Evolutionary conservation across 1,140 invertebrate species (phyloP).

Genomic region (Apis dorsata): DNA sequence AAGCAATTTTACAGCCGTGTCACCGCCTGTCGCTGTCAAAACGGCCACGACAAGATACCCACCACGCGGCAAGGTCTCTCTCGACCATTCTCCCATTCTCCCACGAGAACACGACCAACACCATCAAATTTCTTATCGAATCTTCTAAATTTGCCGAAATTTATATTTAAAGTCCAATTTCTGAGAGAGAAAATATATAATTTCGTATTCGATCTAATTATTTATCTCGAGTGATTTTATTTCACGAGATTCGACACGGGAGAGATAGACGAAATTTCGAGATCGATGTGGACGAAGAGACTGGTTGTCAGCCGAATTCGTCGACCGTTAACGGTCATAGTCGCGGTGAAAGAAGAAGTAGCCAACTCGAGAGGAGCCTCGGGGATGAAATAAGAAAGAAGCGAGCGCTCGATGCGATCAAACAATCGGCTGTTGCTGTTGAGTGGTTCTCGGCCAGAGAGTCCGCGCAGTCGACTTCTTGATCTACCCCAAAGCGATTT

Average conservation of each 20-base stretch:
- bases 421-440: constrained; percentile 68
- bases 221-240: not conserved
- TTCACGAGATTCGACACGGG: not conserved
- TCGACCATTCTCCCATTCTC: not conserved
- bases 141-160: too few relatives aligned
- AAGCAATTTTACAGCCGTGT: constrained; percentile 76
- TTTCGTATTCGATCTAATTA: too few relatives aligned
- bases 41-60: constrained; percentile 62
- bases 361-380: constrained; percentile 9
- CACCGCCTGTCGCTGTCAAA: constrained; percentile 74
- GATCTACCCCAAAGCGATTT: constrained; percentile 66
- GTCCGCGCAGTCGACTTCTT: constrained; percentile 62
- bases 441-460: constrained; percentile 58
- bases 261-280: not conserved
- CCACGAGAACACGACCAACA: not conserved
- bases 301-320: constrained; percentile 13
- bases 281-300: constrained; percentile 4
- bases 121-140: not conserved
- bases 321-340: constrained; percentile 65
- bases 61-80: constrained; percentile 12
- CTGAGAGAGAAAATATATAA: too few relatives aligned
- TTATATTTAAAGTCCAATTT: too few relatives aligned
- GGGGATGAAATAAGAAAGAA: constrained; percentile 59
- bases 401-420: constrained; percentile 68
- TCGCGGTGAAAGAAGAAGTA: constrained; percentile 21